Percentiles rank a stretch among this genome's conserved stretches.
Conservation (phyloP, 2,797 vertebrate genomes). For the Sebastes miniatus region DNA sequence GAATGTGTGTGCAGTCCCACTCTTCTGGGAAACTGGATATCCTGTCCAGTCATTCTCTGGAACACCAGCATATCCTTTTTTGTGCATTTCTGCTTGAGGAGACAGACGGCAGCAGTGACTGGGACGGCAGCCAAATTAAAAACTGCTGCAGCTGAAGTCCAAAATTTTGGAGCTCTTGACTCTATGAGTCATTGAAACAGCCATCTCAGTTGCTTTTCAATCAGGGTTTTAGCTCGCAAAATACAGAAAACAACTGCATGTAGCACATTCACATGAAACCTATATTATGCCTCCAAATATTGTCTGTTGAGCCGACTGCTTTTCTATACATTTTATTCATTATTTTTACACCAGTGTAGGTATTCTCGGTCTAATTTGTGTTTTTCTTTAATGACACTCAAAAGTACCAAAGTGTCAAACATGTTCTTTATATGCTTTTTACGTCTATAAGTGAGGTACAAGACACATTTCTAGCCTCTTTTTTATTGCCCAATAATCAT, state of each 20-base stretch:
- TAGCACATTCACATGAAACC: background rate
- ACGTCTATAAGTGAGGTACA: background rate
- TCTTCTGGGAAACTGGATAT: constrained; percentile 61
- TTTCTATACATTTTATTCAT: background rate
- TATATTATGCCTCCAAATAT: background rate
- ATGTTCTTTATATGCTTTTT: background rate
- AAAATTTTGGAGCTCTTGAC: constrained; percentile 21
- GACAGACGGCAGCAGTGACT: constrained; percentile 50
- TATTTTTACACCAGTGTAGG: background rate
- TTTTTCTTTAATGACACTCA: background rate
- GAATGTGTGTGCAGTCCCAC: constrained; percentile 56
- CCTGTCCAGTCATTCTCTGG: constrained; percentile 71
- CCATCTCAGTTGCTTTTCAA: background rate
- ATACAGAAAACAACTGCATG: background rate
- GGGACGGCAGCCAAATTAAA: constrained; percentile 55
- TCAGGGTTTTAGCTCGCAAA: background rate
- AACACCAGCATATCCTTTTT: constrained; percentile 62
- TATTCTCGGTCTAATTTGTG: background rate
- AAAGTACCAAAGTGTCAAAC: background rate
- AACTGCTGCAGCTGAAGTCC: constrained; percentile 30
- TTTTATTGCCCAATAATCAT: constrained; percentile 53
- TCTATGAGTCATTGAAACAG: constrained; percentile 8
- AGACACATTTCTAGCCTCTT: constrained; percentile 13
- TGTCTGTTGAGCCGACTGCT: background rate
- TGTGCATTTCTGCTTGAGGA: constrained; percentile 49